Conservation (phyloP, 2,797 vertebrate species). For the Aldrovandia affinis region DNA sequence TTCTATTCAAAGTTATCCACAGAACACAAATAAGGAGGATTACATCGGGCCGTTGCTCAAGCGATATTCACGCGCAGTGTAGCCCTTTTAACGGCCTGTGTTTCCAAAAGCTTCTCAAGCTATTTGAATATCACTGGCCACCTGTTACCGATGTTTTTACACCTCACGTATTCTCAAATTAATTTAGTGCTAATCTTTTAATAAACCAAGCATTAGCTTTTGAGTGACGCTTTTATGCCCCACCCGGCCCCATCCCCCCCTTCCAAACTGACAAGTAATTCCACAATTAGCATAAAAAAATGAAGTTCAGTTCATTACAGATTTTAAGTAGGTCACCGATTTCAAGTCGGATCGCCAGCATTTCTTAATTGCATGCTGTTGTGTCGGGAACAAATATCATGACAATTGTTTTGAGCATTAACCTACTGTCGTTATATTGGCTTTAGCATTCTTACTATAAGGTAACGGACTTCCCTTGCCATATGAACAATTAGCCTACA, state of each 20-base stretch:
- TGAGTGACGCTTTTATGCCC: conserved; percentile 49
- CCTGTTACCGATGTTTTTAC: conserved; percentile 68
- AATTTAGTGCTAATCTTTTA: conserved; percentile 73
- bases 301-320: conserved; percentile 65
- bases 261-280: conserved; percentile 65
- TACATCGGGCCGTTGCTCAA: conserved; percentile 1
- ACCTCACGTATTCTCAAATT: conserved; percentile 68
- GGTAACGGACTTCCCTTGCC: conserved; percentile 69
- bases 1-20: neutral
- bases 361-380: conserved; percentile 71
- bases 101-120: conserved; percentile 21
- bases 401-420: conserved; percentile 56
- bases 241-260: conserved; percentile 40
- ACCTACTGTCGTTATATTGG: conserved; percentile 63
- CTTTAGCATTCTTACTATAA: conserved; percentile 45
- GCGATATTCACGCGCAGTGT: neutral
- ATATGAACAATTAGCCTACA: conserved; percentile 59
- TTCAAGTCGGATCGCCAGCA: conserved; percentile 48
- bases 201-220: conserved; percentile 50
- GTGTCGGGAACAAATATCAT: conserved; percentile 65
- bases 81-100: conserved; percentile 21
- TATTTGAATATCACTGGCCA: conserved; percentile 56
- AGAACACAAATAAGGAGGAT: neutral
- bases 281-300: conserved; percentile 78
- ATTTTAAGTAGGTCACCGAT: conserved; percentile 76